Evolutionary conservation across 2,797 vertebrate genomes (phyloP), one percentile per base, ranked within the genome.

Genomic region (Parauchenoglanis punctatus): DNA sequence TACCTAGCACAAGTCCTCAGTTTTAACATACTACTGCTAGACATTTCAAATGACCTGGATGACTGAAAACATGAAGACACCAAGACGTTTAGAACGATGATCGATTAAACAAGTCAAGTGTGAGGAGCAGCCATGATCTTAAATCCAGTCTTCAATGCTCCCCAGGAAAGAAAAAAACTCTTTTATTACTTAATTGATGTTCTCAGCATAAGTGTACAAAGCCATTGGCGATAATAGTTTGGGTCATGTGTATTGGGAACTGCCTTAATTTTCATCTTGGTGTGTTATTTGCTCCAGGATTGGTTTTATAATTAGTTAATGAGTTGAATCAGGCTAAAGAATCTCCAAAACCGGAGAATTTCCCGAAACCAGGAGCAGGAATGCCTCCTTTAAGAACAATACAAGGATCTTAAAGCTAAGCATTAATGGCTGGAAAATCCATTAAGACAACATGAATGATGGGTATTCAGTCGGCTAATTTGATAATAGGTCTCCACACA

Each of bases 401-500:
- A 23, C 81, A 52, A 68, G 49, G 81, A 81, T 46, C 18, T 81
- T 63, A 44, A 46, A 35, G 17, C 78, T n/a, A 7, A 23, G 81
- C 63, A 73, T 73, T 25, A 73, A 73, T 15, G 12, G 52, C 61
- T 78, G 73, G 20, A 67, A 59, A 68, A 80, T 11, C 44, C 77
- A 85, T 81, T 81, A 73, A 56, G 76, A 82, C 82, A 61, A 82
- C 35, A 65, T 77, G 84, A 90, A 82, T 72, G 76, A 90, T 85
- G 68, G 68, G 44, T n/a, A 35, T 83, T 85, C 35, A 20, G 35
- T 75, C n/a, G 72, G 46, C 67, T 89, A 89, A 91, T 89, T 81
- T 85, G 78, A 88, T 89, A 88, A 90, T 63, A 65, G 54, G n/a
- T 52, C 88, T 70, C 82, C 86, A 86, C 87, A 78, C 85, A 88